Percentiles rank a stretch among this genome's conserved stretches.
phyloP scores from a whole-genome alignment of 1,140 invertebrate species.

The Drepana arcuata region DNA sequence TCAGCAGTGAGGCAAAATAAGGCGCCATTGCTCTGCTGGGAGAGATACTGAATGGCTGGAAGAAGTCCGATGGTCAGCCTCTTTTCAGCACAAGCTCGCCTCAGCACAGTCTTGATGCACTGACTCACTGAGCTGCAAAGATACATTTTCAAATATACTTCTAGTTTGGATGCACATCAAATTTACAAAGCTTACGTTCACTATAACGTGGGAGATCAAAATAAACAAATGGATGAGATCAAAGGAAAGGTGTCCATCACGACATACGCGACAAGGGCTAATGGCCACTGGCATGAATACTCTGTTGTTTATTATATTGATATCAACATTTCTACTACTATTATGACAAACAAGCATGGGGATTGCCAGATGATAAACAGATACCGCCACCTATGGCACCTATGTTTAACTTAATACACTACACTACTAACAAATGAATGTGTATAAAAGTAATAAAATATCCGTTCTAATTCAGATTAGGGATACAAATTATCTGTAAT shows the following conservation, averaged over 20 bases:
- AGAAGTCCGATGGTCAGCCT: slow-evolving; percentile 75
- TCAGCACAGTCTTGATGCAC: slow-evolving; percentile 71
- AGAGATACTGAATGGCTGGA: slow-evolving; percentile 74
- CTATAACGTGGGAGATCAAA: background rate
- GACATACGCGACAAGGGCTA: too few relatives aligned
- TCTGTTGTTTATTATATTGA: background rate
- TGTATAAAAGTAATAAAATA: background rate
- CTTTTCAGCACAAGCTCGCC: slow-evolving; percentile 73
- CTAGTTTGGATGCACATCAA: slow-evolving; percentile 1
- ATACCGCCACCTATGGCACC: too few relatives aligned
- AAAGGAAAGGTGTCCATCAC: background rate
- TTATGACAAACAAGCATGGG: too few relatives aligned
- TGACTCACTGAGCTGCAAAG: slow-evolving; percentile 63
- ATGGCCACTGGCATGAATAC: too few relatives aligned
- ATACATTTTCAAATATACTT: slow-evolving; percentile 1
- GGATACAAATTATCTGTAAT: background rate
- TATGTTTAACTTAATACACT: background rate
- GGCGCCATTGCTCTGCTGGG: slow-evolving; percentile 73
- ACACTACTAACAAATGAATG: background rate
- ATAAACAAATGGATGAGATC: background rate
- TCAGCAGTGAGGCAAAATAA: slow-evolving; percentile 77
- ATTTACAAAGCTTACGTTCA: background rate
- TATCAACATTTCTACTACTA: too few relatives aligned
- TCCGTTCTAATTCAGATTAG: background rate
- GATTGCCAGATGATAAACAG: too few relatives aligned